These are phyloP conservation scores for Promerops cafer DNA, from an alignment of 2,113 vertebrate species.

Conservation along the genomic window DNA sequence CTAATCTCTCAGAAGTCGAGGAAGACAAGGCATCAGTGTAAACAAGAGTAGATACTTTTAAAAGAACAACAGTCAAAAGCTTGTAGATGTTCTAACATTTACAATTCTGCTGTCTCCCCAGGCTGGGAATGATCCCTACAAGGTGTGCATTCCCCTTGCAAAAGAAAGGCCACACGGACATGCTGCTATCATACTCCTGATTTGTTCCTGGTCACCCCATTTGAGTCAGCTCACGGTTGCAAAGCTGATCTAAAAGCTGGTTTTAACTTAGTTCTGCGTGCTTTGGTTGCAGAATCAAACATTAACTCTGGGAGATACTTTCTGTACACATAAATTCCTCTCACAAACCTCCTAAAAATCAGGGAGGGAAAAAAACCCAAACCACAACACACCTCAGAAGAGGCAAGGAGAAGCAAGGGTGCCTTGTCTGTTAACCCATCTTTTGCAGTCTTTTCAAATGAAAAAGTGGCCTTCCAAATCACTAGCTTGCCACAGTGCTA, in stretches of 20 bases:
- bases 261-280: neutral
- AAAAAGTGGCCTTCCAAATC: neutral
- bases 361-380: neutral
- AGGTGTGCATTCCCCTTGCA: accelerated
- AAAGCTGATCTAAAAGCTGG: neutral
- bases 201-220: accelerated
- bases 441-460: neutral
- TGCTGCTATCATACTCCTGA: neutral
- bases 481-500: neutral
- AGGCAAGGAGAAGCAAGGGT: neutral
- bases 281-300: neutral
- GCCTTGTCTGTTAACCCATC: neutral
- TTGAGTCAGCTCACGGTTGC: neutral
- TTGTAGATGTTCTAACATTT: neutral
- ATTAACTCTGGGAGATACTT: neutral
- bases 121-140: neutral
- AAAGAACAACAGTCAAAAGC: neutral
- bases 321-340: neutral
- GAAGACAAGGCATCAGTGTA: neutral
- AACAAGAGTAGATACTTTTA: neutral
- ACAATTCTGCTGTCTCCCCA: neutral
- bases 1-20: neutral
- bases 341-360: neutral
- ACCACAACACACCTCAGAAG: neutral
- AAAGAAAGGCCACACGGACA: neutral